phyloP scores from a whole-genome alignment of 2,797 vertebrate genomes.

The Hydrocynus forskahlii region DNA sequence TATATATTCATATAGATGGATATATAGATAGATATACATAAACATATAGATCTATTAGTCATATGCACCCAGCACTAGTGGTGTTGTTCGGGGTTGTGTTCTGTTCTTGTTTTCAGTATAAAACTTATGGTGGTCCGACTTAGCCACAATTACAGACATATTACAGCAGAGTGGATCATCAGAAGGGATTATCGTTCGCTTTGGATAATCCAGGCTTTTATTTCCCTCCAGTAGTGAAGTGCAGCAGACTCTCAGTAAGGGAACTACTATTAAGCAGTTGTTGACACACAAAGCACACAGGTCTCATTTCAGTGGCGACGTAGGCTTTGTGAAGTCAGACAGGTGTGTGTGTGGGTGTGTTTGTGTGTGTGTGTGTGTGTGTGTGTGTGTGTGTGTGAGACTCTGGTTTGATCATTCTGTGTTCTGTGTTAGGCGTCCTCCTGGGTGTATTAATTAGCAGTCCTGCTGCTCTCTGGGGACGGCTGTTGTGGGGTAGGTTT shows the following conservation, averaged over 20 bases:
- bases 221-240: not conserved
- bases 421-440: not conserved
- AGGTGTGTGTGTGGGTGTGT: slow-evolving; percentile 32
- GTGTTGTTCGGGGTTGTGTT: not conserved
- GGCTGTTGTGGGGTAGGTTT: not conserved
- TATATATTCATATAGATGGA: too few relatives aligned
- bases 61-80: not conserved
- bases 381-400: slow-evolving; percentile 28
- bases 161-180: not conserved
- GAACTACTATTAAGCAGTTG: slow-evolving; percentile 3
- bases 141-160: not conserved
- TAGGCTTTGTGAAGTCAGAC: slow-evolving; percentile 5
- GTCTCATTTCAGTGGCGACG: slow-evolving; percentile 4
- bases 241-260: not conserved
- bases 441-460: slow-evolving; percentile 46
- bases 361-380: slow-evolving; percentile 32
- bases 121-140: not conserved
- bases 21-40: too few relatives aligned
- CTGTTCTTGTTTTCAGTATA: not conserved
- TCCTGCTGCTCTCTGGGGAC: slow-evolving; percentile 22
- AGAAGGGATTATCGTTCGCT: not conserved
- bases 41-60: too few relatives aligned
- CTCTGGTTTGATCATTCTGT: slow-evolving; percentile 8
- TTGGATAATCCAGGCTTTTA: not conserved
- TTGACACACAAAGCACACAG: not conserved